Percentiles rank a stretch among this genome's conserved stretches.
These are phyloP conservation scores for Helicolenus hilgendorfi DNA, from an alignment of 2,797 vertebrate genomes.

Conservation along the genomic window DNA sequence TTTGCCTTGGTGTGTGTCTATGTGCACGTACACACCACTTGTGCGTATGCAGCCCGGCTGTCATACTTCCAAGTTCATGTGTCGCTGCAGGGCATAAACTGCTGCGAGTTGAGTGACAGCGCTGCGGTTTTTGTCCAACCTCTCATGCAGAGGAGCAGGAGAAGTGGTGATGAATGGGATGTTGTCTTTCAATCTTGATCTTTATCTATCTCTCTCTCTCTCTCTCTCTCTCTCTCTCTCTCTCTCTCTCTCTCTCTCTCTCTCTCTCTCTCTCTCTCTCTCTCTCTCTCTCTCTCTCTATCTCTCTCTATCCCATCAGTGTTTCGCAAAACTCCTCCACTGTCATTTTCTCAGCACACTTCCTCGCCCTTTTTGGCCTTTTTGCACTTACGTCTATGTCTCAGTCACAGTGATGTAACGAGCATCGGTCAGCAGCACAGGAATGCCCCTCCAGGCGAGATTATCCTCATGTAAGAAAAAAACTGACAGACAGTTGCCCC, in stretches of 20 bases:
- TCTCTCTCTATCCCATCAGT: constrained; percentile 16
- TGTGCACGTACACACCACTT: constrained; percentile 29
- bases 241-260: background rate
- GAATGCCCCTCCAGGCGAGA: constrained; percentile 39
- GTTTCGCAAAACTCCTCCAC: constrained; percentile 18
- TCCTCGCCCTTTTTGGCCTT: background rate
- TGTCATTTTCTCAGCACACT: constrained; percentile 29
- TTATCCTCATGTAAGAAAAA: background rate
- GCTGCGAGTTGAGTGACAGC: constrained; percentile 71
- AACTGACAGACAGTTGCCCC: background rate
- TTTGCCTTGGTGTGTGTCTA: constrained; percentile 4
- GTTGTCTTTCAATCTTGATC: constrained; percentile 63
- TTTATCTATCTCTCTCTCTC: constrained; percentile 20
- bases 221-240: background rate
- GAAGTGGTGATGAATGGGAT: constrained; percentile 66
- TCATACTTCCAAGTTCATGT: constrained; percentile 74
- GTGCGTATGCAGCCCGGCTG: constrained; percentile 47
- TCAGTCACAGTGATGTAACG: constrained; percentile 21
- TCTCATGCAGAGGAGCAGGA: constrained; percentile 42
- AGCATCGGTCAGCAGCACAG: background rate
- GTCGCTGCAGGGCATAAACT: constrained; percentile 65
- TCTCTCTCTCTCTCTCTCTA: background rate
- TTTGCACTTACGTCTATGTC: constrained; percentile 4
- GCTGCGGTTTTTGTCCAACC: constrained; percentile 44
- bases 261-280: background rate